These are phyloP conservation scores for Orientallactaga bullata DNA, from an alignment of 2,113 vertebrate species.

Conservation along the genomic window DNA sequence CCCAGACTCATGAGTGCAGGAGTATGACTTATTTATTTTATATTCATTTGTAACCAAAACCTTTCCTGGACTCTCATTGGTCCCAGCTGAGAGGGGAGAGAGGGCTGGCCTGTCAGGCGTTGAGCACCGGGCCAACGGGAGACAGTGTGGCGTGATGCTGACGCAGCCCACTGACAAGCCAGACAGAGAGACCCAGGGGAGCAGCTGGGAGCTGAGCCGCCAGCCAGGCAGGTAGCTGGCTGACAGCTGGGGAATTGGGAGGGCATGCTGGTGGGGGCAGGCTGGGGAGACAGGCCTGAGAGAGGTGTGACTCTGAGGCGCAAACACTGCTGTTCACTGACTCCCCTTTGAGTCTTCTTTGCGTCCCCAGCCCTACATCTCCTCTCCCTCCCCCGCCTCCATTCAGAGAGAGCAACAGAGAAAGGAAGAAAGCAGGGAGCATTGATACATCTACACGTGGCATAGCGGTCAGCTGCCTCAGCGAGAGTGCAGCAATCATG, in stretches of 20 bases:
- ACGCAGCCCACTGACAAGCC: slow-evolving; percentile 79
- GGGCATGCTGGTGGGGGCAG: slow-evolving; percentile 53
- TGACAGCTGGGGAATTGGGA: slow-evolving; percentile 77
- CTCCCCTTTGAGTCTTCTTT: slow-evolving; percentile 17
- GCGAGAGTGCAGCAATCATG: background rate
- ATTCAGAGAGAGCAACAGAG: background rate
- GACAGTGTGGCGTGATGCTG: slow-evolving; percentile 81
- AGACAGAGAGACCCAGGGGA: slow-evolving; percentile 72
- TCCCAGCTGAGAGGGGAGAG: slow-evolving; percentile 74
- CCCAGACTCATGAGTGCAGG: slow-evolving; percentile 71
- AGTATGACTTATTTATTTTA: slow-evolving; percentile 79
- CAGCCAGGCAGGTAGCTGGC: slow-evolving; percentile 75
- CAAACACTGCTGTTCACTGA: background rate
- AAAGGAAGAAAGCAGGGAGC: slow-evolving; percentile 10
- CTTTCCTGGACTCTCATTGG: slow-evolving; percentile 77
- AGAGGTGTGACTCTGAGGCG: slow-evolving; percentile 38
- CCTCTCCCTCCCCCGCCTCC: background rate
- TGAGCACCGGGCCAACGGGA: slow-evolving; percentile 78
- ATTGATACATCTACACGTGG: slow-evolving; percentile 22
- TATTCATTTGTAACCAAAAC: slow-evolving; percentile 79
- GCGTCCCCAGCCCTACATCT: background rate
- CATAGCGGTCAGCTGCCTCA: slow-evolving; percentile 22
- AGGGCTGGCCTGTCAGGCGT: slow-evolving; percentile 75
- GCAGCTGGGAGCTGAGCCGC: slow-evolving; percentile 47
- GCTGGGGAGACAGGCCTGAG: slow-evolving; percentile 47